Base-by-base conservation (phyloP, 2,113 vertebrate species). In the Thunnus maccoyii region DNA sequence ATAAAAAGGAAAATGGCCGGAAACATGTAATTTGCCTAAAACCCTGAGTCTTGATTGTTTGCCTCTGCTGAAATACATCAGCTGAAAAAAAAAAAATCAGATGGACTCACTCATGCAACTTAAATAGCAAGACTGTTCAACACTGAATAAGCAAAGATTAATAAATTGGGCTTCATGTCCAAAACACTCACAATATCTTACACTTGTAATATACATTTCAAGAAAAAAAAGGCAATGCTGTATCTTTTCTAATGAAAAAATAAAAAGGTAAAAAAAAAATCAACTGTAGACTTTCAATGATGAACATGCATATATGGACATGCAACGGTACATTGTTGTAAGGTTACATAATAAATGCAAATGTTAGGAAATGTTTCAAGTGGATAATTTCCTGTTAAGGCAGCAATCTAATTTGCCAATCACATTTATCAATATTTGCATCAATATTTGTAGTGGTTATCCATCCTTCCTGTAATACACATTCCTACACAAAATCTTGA, bases 361-460 rank as follows among this genome's bases (percentile, higher is more conserved):
- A 65, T 46, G 30, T 46, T 15, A 17, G 30, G 20, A 54, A 64
- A 52, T 30, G 16, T n/a, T 22, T 25, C 16, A 18, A 32, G 9
- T 56, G 41, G 47, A 60, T 60, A 17, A 16, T n/a, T 66, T 76
- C 52, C 73, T 48, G 41, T 66, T 57, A 25, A 22, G 16, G 22
- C 13, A 36, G 41, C 9, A 48, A 62, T 63, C 50, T 32, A 3
- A 61, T 71, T 16, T 63, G 3, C 36, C 0, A 32, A 56, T 80
- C 52, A 46, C 36, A 41, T 41, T 41, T 41, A 41, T 41, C 36
- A 41, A 41, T 9, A 41, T 41, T 41, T 41, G 36, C 36, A 41
- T 41, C 36, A 9, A 41, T 41, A 41, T 41, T 41, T 41, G 36
- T 41, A 41, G 36, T 41, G 2, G 36, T 41, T 41, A 41, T 41